Conservation (phyloP, 92 coral and sea anemone species). For the Paramuricea clavata region DNA sequence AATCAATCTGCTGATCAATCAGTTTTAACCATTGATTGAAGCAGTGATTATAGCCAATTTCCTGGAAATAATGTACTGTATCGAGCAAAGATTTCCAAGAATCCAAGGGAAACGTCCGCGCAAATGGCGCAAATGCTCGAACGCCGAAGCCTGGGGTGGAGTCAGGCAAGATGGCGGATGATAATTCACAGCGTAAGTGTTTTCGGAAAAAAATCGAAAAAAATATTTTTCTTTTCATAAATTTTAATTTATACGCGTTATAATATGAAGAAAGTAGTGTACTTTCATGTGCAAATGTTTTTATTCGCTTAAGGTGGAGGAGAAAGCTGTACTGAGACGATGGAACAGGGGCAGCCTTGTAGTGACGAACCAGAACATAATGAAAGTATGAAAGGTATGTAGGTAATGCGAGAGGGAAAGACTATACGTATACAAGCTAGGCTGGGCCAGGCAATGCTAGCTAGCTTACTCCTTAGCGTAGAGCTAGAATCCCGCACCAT, state of each 20-base stretch:
- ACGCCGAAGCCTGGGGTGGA: neutral
- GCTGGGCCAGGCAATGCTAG: neutral
- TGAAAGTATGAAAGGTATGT: neutral
- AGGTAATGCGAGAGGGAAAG: neutral
- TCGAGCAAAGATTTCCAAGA: too few relatives aligned
- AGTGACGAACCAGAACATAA: neutral
- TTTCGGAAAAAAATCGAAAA: neutral
- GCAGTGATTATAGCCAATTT: too few relatives aligned
- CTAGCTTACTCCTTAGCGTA: neutral
- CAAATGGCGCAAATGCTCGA: neutral
- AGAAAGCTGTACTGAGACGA: neutral
- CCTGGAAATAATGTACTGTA: too few relatives aligned
- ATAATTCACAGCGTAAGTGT: neutral
- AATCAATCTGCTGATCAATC: too few relatives aligned
- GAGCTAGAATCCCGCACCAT: neutral
- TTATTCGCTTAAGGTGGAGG: neutral
- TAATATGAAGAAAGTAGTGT: neutral
- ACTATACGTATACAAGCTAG: neutral
- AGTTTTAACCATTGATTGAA: too few relatives aligned
- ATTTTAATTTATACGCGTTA: neutral
- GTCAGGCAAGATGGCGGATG: slow-evolving; percentile 19
- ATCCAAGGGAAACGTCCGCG: too few relatives aligned
- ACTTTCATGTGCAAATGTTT: neutral
- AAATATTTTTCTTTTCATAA: neutral
- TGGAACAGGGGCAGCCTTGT: neutral